Conservation (phyloP, 2,113 vertebrate genomes). For the Excalfactoria chinensis region DNA sequence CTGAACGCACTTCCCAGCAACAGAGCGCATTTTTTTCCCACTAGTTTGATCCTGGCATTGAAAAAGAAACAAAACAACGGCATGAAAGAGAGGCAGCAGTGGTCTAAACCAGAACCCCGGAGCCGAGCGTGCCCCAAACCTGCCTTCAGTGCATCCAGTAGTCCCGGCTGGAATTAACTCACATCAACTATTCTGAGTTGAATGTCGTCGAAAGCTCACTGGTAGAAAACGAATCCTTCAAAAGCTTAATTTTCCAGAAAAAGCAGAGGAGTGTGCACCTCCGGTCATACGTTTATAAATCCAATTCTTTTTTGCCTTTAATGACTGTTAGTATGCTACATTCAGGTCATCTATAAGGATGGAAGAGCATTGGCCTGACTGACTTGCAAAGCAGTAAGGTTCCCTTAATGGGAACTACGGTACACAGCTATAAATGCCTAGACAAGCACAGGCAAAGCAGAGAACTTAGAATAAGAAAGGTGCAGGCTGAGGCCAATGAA, state of each 20-base stretch:
- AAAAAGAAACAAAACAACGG: conserved; percentile 55
- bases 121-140: background rate
- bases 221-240: background rate
- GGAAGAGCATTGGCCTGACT: background rate
- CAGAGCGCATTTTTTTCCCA: conserved; percentile 20
- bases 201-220: background rate
- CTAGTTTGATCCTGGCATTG: conserved; percentile 32
- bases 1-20: conserved; percentile 53
- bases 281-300: background rate
- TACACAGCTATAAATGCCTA: background rate
- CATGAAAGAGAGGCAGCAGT: background rate
- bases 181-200: background rate
- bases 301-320: background rate
- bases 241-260: background rate
- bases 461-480: background rate
- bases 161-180: background rate
- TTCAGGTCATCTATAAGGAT: background rate
- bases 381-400: background rate
- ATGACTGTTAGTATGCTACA: background rate
- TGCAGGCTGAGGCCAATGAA: background rate
- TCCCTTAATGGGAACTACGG: background rate
- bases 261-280: background rate
- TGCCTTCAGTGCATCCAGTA: background rate
- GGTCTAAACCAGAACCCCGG: background rate
- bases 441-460: background rate